These are phyloP conservation scores for Muricea muricata DNA, from an alignment of 92 coral and sea anemone genomes.

Conservation along the genomic window DNA sequence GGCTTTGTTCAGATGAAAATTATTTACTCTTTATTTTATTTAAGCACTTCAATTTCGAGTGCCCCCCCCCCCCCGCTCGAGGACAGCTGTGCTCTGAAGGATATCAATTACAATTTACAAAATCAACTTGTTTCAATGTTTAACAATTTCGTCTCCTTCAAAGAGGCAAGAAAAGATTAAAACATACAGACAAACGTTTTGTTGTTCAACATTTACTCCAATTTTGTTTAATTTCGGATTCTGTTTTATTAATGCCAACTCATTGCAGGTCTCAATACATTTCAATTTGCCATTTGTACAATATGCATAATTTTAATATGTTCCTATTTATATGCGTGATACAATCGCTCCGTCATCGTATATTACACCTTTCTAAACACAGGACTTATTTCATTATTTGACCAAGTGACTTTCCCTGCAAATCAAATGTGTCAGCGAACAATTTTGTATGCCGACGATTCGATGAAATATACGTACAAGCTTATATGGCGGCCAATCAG, in stretches of 20 bases:
- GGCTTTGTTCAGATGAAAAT: neutral
- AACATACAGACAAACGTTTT: too few species aligned
- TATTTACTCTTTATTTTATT: neutral
- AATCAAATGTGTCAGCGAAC: conserved; percentile 26
- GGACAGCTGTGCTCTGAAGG: too few species aligned
- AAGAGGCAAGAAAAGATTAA: too few species aligned
- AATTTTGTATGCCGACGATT: neutral
- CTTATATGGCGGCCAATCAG: conserved; percentile 34
- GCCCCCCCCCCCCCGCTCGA: too few species aligned
- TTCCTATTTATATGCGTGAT: conserved; percentile 37
- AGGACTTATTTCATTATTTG: neutral
- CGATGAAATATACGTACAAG: conserved; percentile 4
- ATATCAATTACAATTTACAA: too few species aligned
- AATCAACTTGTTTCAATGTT: too few species aligned
- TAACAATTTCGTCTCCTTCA: too few species aligned
- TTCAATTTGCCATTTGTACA: neutral
- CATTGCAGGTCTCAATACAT: neutral
- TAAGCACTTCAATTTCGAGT: too few species aligned
- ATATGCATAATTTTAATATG: neutral
- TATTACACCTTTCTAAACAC: neutral
- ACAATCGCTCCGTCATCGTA: neutral
- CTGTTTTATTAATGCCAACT: neutral
- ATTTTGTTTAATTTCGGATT: neutral
- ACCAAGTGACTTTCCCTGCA: neutral
- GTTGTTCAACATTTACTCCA: too few species aligned